Evolutionary conservation across 2,888 invertebrate genomes (phyloP), one percentile per base, ranked within the genome.

Genomic region (Leptopterna dolabrata): DNA sequence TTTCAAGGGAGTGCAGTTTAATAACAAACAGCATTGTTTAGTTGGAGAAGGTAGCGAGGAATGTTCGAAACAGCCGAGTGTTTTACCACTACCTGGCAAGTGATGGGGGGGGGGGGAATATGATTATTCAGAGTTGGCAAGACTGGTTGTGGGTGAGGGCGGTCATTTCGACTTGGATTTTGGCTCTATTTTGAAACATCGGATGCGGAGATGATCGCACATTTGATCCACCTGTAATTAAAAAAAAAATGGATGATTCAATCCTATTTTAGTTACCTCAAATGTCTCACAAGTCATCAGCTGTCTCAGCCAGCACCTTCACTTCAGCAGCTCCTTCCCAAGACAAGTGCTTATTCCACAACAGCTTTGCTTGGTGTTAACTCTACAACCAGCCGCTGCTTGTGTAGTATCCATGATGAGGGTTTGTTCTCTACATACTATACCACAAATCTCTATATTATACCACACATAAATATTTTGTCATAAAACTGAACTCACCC

Each of bases 161-260:
- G 78, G 78, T 83, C 70, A 83, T 70, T 83, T 83, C 43, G 19
- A 24, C 19, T 83, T 83, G 36, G 30, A 16, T 70, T 73, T 85
- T 16, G 86, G 86, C 2, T 27, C 29, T 11, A 95, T 93, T 82
- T 92, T 92, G 93, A 98, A 98, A 92, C 97, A 97, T 90, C 95
- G 93, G 91, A 98, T 97, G 91, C 95, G 95, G 92, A 98, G 98
- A 92, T 98, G 97, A 89, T 94, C 93, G 92, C 98, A 98, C 98
- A 98, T 97, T 93, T 98, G 97, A 90, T 95, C 95, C n/a, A 98
- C 97, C 98, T 98, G 92, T 0, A 71, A 47, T n/a, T n/a, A 71
- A 55, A 6, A 4, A 82, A 78, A 13, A 24, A 3, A 47, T 13
- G 1, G 29, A 30, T 29, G 0, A 7, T 2, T 4, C 36, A 36